Base-by-base conservation (phyloP, 1,140 invertebrate species). In the Nasonia vitripennis region DNA sequence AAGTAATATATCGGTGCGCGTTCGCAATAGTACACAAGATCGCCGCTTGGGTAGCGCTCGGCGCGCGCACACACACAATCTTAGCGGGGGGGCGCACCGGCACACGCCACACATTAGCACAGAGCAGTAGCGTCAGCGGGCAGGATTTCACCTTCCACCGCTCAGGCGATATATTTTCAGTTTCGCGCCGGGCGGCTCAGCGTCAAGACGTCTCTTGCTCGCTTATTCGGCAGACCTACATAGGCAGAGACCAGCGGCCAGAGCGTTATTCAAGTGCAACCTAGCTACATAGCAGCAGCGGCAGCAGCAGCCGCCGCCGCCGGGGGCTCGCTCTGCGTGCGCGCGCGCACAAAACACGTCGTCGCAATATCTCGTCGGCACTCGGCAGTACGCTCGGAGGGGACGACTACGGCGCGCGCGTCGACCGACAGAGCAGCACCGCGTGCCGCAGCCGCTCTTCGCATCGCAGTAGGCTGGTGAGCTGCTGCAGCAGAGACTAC, bases 181-280 rank as follows among this genome's bases (percentile, higher is more conserved):
- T 87, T 81, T 82, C 83, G 86, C 86, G 86, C 82, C 83, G 83
- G 83, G 71, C 73, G 68, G 74, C 83, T 79, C 23, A 20, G 73
- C 67, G 86, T 87, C 23, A 9, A 73, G 41, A 37, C 20, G 4
- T 37, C 27, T 20, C 20, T 11, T 6, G 62, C 62, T 20, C 62
- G 62, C n/a, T n/a, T 9, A 68, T 23, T 23, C 20, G 34, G 34
- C 34, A 20, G 4, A 74, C 10, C 4, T 20, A 73, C 68, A 27
- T 37, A 82, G 1, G 41, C 41, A 45, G 7, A 45, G 41, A 45
- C 0, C 10, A 45, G 6, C 10, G 2, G 41, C 7, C 9, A 45
- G 6, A 45, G 41, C 10, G 10, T 45, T 45, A 51, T 71, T n/a
- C 34, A n/a, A 27, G 62, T 51, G 48, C 48, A 51, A 68, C 2